Evolutionary conservation across 2,797 vertebrate genomes (phyloP).

Genomic region (Protosalanx chinensis): DNA sequence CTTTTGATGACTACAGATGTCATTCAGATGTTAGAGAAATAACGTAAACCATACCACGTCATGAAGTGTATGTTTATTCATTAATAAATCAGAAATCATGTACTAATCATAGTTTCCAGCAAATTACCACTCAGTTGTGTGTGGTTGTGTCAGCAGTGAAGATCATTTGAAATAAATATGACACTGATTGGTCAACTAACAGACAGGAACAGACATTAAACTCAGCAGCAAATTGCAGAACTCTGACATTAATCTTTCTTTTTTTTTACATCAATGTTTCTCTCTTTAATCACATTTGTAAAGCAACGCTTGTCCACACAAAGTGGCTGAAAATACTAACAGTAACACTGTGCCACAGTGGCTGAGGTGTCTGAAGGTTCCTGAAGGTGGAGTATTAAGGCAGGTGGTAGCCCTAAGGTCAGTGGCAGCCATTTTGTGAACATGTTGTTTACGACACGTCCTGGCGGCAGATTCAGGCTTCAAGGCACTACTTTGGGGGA

Average conservation of each 20-base stretch:
- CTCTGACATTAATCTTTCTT: too few species aligned
- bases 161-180: too few species aligned
- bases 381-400: conserved; percentile 39
- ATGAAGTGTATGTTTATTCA: background rate
- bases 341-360: conserved; percentile 20
- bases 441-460: background rate
- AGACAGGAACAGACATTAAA: too few species aligned
- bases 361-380: conserved; percentile 30
- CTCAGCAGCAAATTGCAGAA: too few species aligned
- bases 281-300: background rate
- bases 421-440: conserved; percentile 7
- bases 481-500: conserved; percentile 50
- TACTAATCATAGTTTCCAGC: conserved; percentile 8
- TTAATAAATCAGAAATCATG: conserved; percentile 1
- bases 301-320: background rate
- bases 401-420: conserved; percentile 19
- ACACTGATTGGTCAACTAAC: too few species aligned
- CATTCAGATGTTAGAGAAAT: background rate
- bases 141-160: background rate
- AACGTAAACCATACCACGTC: background rate
- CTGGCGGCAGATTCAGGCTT: background rate
- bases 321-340: background rate
- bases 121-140: background rate
- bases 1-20: background rate
- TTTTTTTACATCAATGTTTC: too few species aligned